Evolutionary conservation across 2,113 vertebrate species (phyloP).

Genomic region (Chaetura pelagica): DNA sequence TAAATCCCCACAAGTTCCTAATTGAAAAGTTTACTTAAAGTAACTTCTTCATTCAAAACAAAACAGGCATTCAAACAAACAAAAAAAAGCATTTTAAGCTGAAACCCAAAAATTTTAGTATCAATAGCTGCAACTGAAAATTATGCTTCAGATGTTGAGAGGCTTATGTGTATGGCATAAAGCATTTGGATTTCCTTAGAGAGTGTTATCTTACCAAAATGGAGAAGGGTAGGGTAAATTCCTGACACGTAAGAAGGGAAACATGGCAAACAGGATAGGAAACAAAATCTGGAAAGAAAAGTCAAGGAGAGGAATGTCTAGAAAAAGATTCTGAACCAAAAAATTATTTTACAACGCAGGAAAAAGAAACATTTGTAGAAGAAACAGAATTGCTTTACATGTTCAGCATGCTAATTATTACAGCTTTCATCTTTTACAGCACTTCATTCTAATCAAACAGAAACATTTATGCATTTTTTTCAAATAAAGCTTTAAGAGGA

Average conservation of each 20-base stretch:
- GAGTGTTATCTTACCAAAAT: slow-evolving; percentile 86
- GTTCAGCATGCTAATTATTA: slow-evolving; percentile 47
- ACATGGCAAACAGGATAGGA: slow-evolving; percentile 89
- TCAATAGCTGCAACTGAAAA: slow-evolving; percentile 66
- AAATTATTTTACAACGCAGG: slow-evolving; percentile 82
- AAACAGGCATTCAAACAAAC: slow-evolving; percentile 47
- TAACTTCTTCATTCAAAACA: background rate
- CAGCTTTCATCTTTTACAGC: background rate
- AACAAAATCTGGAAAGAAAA: slow-evolving; percentile 91
- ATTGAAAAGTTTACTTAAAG: background rate
- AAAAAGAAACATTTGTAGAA: slow-evolving; percentile 81
- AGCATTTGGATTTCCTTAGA: slow-evolving; percentile 78
- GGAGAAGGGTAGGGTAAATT: slow-evolving; percentile 86
- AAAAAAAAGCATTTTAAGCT: slow-evolving; percentile 31
- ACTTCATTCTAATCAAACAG: background rate
- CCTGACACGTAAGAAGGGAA: slow-evolving; percentile 87
- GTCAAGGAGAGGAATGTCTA: slow-evolving; percentile 87
- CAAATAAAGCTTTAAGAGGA: background rate
- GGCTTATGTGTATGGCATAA: slow-evolving; percentile 66
- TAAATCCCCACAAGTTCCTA: background rate
- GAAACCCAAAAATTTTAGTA: slow-evolving; percentile 71
- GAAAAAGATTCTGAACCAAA: slow-evolving; percentile 82
- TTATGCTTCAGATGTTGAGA: background rate
- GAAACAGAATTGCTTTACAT: slow-evolving; percentile 68
- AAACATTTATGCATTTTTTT: background rate